Evolutionary conservation across 2,888 invertebrate species (phyloP).

Genomic region (Sesamia inferens): DNA sequence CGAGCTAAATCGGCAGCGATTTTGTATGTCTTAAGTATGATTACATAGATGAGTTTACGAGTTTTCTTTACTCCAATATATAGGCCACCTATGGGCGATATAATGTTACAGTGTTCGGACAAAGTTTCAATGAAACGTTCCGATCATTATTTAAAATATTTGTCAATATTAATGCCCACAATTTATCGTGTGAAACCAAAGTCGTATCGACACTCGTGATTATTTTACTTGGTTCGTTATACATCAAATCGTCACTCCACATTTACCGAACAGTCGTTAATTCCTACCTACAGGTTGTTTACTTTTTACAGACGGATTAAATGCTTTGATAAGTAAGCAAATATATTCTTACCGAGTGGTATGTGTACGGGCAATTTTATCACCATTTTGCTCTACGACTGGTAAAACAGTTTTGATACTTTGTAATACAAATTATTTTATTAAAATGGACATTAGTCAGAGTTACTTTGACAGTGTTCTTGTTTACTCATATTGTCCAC

Average conservation of each 20-base stretch:
- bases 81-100: neutral
- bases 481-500: conserved; percentile 22
- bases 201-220: neutral
- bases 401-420: conserved; percentile 19
- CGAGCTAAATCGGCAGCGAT: conserved; percentile 2
- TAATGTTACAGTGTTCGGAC: neutral
- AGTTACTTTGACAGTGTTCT: conserved; percentile 29
- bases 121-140: conserved; percentile 1
- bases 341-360: conserved; percentile 12
- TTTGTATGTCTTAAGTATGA: conserved; percentile 16
- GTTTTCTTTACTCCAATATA: conserved; percentile 18
- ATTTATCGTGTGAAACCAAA: conserved; percentile 26
- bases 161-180: conserved; percentile 22
- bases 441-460: conserved; percentile 23
- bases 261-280: conserved; percentile 2
- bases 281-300: conserved; percentile 38
- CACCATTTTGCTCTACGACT: neutral
- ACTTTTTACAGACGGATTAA: conserved; percentile 31
- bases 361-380: conserved; percentile 3
- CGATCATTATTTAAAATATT: conserved; percentile 41
- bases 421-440: conserved; percentile 15
- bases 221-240: conserved; percentile 26
- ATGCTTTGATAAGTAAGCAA: conserved; percentile 32
- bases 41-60: neutral
- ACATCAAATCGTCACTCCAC: conserved; percentile 19